A percentile compares a stretch with the other conserved stretches of the same genome.
phyloP scores from a whole-genome alignment of 2,113 vertebrate species.

The Poecilia latipinna region DNA sequence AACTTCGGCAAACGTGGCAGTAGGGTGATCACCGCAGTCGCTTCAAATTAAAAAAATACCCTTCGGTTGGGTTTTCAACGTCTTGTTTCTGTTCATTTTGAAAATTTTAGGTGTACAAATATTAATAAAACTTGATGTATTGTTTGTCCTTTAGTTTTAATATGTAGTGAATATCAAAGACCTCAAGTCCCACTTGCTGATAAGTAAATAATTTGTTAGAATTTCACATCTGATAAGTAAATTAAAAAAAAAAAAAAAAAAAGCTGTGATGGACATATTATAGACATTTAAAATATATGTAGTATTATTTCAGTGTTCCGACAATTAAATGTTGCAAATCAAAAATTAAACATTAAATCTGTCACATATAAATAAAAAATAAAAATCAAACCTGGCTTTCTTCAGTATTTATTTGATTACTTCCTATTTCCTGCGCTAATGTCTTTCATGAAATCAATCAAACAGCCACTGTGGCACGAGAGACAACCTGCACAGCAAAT shows the following conservation, averaged over 20 bases:
- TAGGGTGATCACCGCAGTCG: too few relatives aligned
- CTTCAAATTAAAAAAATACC: too few relatives aligned
- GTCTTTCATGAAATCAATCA: neutral
- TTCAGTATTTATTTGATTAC: neutral
- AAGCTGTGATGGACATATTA: too few relatives aligned
- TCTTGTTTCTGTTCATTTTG: neutral
- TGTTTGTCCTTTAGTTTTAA: neutral
- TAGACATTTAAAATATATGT: neutral
- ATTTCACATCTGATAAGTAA: neutral
- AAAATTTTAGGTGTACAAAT: neutral
- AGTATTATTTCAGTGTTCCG: neutral
- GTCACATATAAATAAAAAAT: neutral
- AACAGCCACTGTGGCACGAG: neutral
- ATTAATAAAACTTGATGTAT: neutral
- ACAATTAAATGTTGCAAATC: neutral
- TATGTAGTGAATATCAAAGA: neutral
- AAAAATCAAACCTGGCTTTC: neutral
- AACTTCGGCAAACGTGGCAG: too few relatives aligned
- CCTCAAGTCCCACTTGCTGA: neutral
- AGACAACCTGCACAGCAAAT: neutral
- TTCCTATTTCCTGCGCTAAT: neutral
- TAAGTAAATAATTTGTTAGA: neutral
- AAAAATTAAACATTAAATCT: neutral
- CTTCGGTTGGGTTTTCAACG: too few relatives aligned
- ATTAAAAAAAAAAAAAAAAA: too few relatives aligned